A percentile compares a stretch with the other conserved stretches of the same genome.
phyloP scores from a whole-genome alignment of 1,140 invertebrate species.

The Drosophila repleta region DNA sequence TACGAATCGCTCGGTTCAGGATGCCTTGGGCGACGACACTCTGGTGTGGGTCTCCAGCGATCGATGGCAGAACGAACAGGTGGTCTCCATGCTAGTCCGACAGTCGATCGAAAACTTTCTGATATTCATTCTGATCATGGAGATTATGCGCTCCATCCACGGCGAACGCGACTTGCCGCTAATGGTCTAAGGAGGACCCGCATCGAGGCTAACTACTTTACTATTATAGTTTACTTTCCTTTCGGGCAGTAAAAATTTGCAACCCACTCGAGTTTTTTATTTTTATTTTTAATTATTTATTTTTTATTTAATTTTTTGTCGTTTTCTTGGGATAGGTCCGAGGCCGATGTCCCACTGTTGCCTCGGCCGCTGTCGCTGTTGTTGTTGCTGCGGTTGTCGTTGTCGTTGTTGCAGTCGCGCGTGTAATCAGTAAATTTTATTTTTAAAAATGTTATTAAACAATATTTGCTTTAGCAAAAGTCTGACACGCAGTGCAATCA shows the following conservation, averaged over 20 bases:
- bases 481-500: constrained; percentile 71
- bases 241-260: constrained; percentile 27
- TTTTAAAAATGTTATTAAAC: constrained; percentile 81
- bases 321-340: constrained; percentile 67
- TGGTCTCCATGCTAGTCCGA: neutral
- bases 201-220: neutral
- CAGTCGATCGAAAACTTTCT: constrained; percentile 16
- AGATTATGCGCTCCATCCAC: constrained; percentile 11
- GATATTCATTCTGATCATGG: constrained; percentile 30
- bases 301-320: constrained; percentile 17
- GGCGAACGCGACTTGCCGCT: neutral
- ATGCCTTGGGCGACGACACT: constrained; percentile 33
- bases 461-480: constrained; percentile 77
- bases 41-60: constrained; percentile 25
- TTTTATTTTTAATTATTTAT: constrained; percentile 19
- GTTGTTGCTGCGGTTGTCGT: constrained; percentile 28
- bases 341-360: constrained; percentile 50
- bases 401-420: constrained; percentile 29
- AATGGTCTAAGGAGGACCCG: neutral
- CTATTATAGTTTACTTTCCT: neutral
- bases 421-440: constrained; percentile 79
- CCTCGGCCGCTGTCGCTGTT: constrained; percentile 9
- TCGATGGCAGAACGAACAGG: neutral
- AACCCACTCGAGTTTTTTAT: neutral
- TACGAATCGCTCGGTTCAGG: constrained; percentile 26